These are phyloP conservation scores for Ateles fusciceps DNA, from an alignment of 2,797 vertebrate genomes.

Conservation along the genomic window DNA sequence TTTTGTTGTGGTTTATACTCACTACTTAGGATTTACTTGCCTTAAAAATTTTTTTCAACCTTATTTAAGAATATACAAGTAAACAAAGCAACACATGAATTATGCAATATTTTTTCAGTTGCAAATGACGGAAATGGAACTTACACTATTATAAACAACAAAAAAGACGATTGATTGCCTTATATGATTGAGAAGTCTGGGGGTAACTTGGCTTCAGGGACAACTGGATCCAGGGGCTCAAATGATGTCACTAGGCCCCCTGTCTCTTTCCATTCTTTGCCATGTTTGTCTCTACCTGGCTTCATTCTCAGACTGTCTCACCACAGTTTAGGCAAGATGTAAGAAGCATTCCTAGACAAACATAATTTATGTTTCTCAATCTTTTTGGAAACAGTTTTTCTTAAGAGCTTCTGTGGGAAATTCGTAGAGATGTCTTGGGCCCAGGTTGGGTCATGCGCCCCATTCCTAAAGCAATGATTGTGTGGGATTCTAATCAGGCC, in stretches of 20 bases:
- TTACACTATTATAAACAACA: not conserved
- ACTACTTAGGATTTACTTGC: not conserved
- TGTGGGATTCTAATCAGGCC: not conserved
- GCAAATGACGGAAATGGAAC: not conserved
- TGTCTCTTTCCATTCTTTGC: not conserved
- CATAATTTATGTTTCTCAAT: not conserved
- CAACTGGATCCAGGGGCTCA: not conserved
- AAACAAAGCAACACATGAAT: not conserved
- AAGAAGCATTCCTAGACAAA: not conserved
- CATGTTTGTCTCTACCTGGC: not conserved
- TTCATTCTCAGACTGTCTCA: not conserved
- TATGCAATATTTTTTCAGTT: not conserved
- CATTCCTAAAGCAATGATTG: not conserved
- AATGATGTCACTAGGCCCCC: not conserved
- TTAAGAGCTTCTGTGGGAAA: not conserved
- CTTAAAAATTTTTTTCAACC: not conserved
- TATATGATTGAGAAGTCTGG: not conserved
- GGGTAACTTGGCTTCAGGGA: not conserved
- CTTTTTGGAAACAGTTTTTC: not conserved
- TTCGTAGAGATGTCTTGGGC: not conserved
- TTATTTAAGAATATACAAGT: slow-evolving; percentile 6
- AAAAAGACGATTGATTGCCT: not conserved
- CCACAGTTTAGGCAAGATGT: not conserved
- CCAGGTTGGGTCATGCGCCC: not conserved
- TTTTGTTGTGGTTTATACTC: not conserved